phyloP scores from a whole-genome alignment of 2,113 vertebrate species.

The Labeo rohita region DNA sequence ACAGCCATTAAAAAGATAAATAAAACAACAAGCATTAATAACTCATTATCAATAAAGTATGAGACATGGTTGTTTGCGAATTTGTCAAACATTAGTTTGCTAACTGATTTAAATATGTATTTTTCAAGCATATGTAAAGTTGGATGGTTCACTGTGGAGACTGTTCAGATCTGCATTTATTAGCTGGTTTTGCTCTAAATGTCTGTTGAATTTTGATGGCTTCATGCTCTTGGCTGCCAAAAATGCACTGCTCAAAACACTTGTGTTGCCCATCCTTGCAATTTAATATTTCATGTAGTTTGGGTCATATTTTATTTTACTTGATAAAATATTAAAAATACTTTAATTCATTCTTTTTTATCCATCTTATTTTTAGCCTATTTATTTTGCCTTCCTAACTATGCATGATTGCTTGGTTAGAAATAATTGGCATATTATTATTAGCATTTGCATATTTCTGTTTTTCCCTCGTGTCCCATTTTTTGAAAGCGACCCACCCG shows the following conservation, averaged over 20 bases:
- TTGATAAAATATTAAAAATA: not conserved
- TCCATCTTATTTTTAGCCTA: not conserved
- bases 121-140: not conserved
- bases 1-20: conserved; percentile 25
- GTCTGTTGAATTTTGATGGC: not conserved
- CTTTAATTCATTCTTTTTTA: not conserved
- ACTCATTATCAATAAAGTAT: not conserved
- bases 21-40: conserved; percentile 5
- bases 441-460: not conserved
- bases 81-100: not conserved
- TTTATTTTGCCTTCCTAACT: not conserved
- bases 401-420: not conserved
- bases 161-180: not conserved
- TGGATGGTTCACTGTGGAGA: not conserved
- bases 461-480: not conserved
- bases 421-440: not conserved
- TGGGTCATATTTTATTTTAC: not conserved
- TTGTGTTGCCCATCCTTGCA: not conserved
- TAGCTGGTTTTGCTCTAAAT: not conserved
- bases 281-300: not conserved
- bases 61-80: not conserved
- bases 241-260: not conserved
- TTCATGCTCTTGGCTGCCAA: too few relatives aligned
- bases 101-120: not conserved
- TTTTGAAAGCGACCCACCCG: not conserved